Base-by-base conservation (phyloP, 1,140 invertebrate genomes). In the Episyrphus balteatus region DNA sequence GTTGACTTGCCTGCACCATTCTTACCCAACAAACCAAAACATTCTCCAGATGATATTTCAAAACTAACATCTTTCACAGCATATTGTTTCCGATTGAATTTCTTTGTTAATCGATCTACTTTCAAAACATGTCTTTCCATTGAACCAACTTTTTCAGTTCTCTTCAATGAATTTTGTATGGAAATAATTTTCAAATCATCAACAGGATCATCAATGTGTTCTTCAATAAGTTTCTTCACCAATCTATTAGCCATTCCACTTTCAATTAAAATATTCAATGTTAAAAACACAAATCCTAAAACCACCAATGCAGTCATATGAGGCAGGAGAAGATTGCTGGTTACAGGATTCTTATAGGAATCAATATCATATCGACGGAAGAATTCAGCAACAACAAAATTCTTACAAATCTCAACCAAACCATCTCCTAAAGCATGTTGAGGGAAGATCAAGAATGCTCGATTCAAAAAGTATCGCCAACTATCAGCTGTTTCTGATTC, bases 1-100 rank as follows among this genome's bases (percentile, higher is more conserved):
- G 81, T 82, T 0, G 82, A 83, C 63, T 86, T 86, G 5, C 83
- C 82, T 0, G 79, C 78, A 12, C 83, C 83, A 58, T 86, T 85
- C 46, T 81, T 74, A 15, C 86, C 86, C 21, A 88, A 63, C 11
- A 89, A 59, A 7, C 84, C 86, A 56, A 87, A 88, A 58, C 84
- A 86, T 70, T 69, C 63, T 44, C 63, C 64, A 1, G 52, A 49
- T 31, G 63, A 58, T 5, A 68, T 57, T 1, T 51, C 51, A 40
- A 69, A 67, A 36, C 61, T 56, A 2, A 68, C 59, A 52, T 69
- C 58, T 0, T 54, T 55, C 6, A 69, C 59, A 0, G 66, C 62
- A 26, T 62, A 66, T 3, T 55, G 48, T 1, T 56, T 52, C 10
- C 59, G 56, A 1, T 51, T 38, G 43, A 67, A 68, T 18, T 54